These are phyloP conservation scores for Operophtera brumata DNA, from an alignment of 2,888 invertebrate species.

Conservation along the genomic window DNA sequence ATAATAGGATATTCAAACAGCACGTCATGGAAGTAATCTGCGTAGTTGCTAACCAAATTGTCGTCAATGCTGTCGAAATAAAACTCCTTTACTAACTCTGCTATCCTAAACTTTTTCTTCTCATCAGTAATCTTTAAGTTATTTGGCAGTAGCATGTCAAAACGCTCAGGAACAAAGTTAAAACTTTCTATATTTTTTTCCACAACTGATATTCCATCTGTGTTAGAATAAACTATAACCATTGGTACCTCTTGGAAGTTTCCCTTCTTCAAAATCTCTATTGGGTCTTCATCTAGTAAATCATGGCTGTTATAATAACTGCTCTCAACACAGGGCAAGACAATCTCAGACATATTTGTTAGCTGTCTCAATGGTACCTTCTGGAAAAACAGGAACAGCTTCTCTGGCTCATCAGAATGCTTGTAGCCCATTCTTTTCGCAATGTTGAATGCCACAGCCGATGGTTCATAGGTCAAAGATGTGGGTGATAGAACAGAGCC, in stretches of 20 bases:
- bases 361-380: slow-evolving; percentile 38
- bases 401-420: slow-evolving; percentile 34
- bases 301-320: slow-evolving; percentile 35
- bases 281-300: slow-evolving; percentile 56
- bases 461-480: slow-evolving; percentile 52
- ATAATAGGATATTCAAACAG: slow-evolving; percentile 58
- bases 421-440: slow-evolving; percentile 70
- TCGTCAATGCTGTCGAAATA: slow-evolving; percentile 50
- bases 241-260: slow-evolving; percentile 55
- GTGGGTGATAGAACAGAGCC: slow-evolving; percentile 64
- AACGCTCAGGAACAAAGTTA: slow-evolving; percentile 42
- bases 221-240: slow-evolving; percentile 51
- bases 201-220: slow-evolving; percentile 41
- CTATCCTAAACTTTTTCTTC: slow-evolving; percentile 44
- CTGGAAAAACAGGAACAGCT: slow-evolving; percentile 50
- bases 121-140: slow-evolving; percentile 55
- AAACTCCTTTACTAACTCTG: slow-evolving; percentile 55
- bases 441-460: slow-evolving; percentile 51
- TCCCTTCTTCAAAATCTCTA: slow-evolving; percentile 45
- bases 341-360: slow-evolving; percentile 41
- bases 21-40: slow-evolving; percentile 60
- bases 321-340: slow-evolving; percentile 61
- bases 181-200: slow-evolving; percentile 41
- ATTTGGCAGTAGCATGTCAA: slow-evolving; percentile 57
- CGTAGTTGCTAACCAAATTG: slow-evolving; percentile 42